phyloP scores from a whole-genome alignment of 2,888 invertebrate species.

The Adelognathus sp. region DNA sequence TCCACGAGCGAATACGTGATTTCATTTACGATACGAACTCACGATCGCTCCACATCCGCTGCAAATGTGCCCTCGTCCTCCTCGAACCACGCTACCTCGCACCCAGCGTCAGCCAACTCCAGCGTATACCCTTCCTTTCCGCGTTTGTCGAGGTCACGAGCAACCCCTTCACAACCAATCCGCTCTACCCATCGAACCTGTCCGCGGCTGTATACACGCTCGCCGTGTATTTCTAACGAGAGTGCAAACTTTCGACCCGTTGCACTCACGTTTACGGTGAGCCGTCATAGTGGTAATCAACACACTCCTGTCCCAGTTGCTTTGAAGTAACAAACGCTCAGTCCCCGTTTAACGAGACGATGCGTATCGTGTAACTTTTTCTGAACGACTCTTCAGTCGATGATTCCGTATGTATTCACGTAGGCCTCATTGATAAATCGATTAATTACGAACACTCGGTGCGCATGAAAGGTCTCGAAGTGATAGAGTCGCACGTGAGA shows the following conservation, averaged over 20 bases:
- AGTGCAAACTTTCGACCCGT: constrained; percentile 54
- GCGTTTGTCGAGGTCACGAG: constrained; percentile 46
- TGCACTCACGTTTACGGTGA: constrained; percentile 27
- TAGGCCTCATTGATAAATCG: background rate
- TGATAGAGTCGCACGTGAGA: background rate
- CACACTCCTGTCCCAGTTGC: background rate
- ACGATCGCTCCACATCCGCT: constrained; percentile 73
- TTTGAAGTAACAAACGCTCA: background rate
- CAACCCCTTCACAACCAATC: constrained; percentile 18
- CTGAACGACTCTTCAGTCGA: background rate
- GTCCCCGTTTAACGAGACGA: background rate
- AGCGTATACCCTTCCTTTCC: constrained; percentile 13
- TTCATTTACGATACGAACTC: constrained; percentile 79
- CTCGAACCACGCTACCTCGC: constrained; percentile 24
- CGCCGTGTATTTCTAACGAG: constrained; percentile 56
- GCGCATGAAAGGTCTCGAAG: background rate
- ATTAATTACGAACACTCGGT: background rate
- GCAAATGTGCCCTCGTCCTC: constrained; percentile 61
- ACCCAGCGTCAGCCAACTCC: constrained; percentile 31
- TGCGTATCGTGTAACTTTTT: background rate
- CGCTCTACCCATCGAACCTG: constrained; percentile 44
- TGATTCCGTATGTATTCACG: background rate
- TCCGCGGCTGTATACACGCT: constrained; percentile 43
- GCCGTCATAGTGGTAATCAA: constrained; percentile 11
- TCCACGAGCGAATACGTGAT: constrained; percentile 77